These are phyloP conservation scores for Poecile atricapillus DNA, from an alignment of 2,113 vertebrate species.

Conservation along the genomic window DNA sequence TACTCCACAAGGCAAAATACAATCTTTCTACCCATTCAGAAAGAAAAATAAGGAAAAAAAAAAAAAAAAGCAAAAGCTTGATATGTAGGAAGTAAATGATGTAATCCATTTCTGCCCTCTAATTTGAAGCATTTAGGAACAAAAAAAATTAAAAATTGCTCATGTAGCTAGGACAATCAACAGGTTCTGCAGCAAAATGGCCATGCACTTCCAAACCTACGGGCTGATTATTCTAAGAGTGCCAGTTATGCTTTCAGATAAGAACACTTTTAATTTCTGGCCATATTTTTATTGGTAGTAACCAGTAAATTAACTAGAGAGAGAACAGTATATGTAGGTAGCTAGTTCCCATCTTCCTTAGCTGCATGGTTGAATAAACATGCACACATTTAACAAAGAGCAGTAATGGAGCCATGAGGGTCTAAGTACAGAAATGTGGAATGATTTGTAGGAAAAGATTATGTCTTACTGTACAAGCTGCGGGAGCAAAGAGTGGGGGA, in stretches of 20 bases:
- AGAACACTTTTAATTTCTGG: not conserved
- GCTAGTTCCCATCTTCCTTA: not conserved
- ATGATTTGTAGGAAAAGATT: not conserved
- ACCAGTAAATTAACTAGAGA: not conserved
- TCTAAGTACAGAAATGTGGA: not conserved
- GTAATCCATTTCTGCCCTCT: not conserved
- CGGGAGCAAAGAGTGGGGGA: not conserved
- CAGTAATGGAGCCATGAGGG: not conserved
- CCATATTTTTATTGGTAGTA: not conserved
- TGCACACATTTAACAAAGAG: not conserved
- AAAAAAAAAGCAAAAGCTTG: not conserved
- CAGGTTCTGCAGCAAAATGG: not conserved
- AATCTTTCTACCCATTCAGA: not conserved
- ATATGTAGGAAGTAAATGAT: not conserved
- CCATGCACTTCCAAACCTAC: not conserved
- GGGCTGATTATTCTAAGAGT: not conserved
- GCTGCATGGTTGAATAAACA: not conserved
- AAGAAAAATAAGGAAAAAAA: not conserved
- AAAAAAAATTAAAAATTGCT: not conserved
- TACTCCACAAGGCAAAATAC: not conserved
- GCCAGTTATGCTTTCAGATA: not conserved
- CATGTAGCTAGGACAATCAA: not conserved
- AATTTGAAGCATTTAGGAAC: not conserved
- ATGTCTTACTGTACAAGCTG: not conserved
- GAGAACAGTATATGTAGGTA: not conserved